Evolutionary conservation across 2,797 vertebrate genomes (phyloP).

Genomic region (Oreortyx pictus): DNA sequence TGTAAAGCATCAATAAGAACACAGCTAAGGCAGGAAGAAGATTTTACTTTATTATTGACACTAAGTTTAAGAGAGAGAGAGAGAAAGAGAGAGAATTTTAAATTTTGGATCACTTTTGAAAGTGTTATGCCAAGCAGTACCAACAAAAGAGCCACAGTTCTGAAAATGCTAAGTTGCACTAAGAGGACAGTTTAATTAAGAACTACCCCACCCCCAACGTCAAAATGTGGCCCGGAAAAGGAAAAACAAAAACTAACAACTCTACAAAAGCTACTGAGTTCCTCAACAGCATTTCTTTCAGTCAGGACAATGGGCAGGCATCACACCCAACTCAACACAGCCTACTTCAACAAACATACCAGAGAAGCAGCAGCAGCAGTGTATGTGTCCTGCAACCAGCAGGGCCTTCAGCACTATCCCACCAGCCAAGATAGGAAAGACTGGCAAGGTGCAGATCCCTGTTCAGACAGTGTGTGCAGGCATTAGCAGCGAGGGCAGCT

Average conservation of each 20-base stretch:
- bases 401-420: neutral
- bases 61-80: constrained; percentile 42
- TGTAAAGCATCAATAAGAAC: constrained; percentile 72
- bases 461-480: neutral
- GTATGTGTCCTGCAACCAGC: neutral
- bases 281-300: neutral
- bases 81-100: constrained; percentile 19
- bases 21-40: constrained; percentile 70
- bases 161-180: neutral
- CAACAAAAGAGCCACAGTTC: constrained; percentile 4
- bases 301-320: neutral
- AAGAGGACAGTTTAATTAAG: neutral
- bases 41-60: constrained; percentile 69
- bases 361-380: neutral
- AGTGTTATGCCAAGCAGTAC: constrained; percentile 20
- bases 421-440: neutral
- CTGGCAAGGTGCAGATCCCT: neutral
- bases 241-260: neutral
- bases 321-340: neutral
- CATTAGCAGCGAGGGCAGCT: neutral
- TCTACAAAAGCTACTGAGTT: neutral
- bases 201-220: neutral
- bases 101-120: neutral
- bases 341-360: neutral
- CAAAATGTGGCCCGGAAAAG: neutral